Evolutionary conservation across 2,888 invertebrate species (phyloP), one percentile per base, ranked within the genome.

Genomic region (Prenolepis imparis): DNA sequence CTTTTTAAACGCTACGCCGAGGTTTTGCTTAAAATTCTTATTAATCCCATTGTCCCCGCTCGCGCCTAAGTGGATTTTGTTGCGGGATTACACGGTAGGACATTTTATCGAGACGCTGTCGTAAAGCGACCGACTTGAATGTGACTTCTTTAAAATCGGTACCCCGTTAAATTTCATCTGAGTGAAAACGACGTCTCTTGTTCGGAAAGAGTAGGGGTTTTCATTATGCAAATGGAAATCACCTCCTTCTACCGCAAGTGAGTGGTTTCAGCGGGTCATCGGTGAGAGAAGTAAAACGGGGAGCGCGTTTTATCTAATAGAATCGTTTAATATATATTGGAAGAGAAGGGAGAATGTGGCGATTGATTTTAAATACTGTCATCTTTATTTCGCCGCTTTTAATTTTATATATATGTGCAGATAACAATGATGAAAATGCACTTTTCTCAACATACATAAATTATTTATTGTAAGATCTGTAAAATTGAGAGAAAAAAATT

Each of bases 321-420:
- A 66, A 81, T 75, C 67, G 32, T 68, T 82, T 86, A 68, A 75
- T 74, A 57, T 72, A 67, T 41, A 68, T 82, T 77, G 61, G 48
- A 4, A 32, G 28, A 28, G 3, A 8, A 32, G 55, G 44, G 28
- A 28, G 1, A 8, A 57, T 78, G 32, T 78, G 32, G 48, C 48
- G 36, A 67, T 67, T 67, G 55, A 67, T 67, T 77, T 77, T 48
- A n/a, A 24, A 67, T 39, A 41, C 18, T 18, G 12, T 41, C 52
- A 48, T 48, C 12, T 24, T 39, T 11, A 12, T 41, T 11, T 63
- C n/a, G 12, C 15, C n/a, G 9, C 9, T 11, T 48, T 48, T 61
- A 44, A 9, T 24, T 67, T 48, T 15, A 66, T 1, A 18, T 39
- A 24, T 39, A 52, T 24, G 18, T 24, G 6, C 6, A 21, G 24